Base-by-base conservation (phyloP, 2,113 vertebrate species). In the Paralichthys olivaceus region DNA sequence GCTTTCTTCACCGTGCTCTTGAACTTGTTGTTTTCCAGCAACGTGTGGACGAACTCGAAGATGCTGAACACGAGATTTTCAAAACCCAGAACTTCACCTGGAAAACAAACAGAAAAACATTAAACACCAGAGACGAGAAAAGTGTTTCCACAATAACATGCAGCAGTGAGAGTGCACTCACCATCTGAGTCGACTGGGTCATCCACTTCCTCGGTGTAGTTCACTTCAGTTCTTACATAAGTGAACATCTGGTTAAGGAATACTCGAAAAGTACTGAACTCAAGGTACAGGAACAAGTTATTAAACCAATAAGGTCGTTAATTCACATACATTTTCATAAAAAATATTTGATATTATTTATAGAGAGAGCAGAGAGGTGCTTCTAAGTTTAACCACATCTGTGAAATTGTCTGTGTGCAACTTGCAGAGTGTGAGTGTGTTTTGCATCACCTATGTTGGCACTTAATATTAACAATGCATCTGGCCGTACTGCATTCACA, bases 1-100 rank as follows among this genome's bases (percentile, higher is more conserved):
- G 98, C 97, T 77, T 99, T 99, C 91, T 96, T 97, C 89, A 99
- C 97, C 0, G 98, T 98, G 92, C 95, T 97, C 92, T 98, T 99
- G 80, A 99, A 98, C 92, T 97, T 99, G 93, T 94, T 97, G 87
- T 98, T 99, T 87, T 99, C 98, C 88, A 99, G 80, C 64, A 99
- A 91, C 3, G 98, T 97, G 81, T 99, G 98, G 63, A 99, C 98
- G 92, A 99, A 99, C 81, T 99, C 98, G 88, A 99, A 99, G 88
- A 99, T 98, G 91, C 97, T 98, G 90, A 99, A 99, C 70, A 99
- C 97, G 1, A 99, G 94, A 79, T 99, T 99, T 88, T 99, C 98
- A 91, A 99, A 99, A 64, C 98, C 98, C 89, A 99, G 83, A 59
- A 99, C 97, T 90, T 99, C 98, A 86, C 98, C 98, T 99, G 90